Evolutionary conservation across 2,113 vertebrate genomes (phyloP).

Genomic region (Bungarus multicinctus): DNA sequence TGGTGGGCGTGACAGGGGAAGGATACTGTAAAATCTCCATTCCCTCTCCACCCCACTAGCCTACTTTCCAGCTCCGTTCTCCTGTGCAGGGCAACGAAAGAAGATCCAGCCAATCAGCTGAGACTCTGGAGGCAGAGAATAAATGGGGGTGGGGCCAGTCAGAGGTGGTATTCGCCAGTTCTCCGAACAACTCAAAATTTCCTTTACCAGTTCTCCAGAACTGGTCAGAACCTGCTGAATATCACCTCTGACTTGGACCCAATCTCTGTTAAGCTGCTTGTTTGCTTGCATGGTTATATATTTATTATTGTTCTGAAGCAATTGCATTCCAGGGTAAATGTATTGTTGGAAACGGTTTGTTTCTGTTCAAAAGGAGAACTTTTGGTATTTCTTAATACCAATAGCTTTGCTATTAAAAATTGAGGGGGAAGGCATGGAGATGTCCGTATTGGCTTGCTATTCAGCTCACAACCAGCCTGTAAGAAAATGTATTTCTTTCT

Average conservation of each 20-base stretch:
- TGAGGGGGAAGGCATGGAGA: background rate
- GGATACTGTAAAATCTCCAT: no score
- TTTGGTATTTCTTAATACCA: conserved; percentile 42
- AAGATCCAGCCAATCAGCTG: no score
- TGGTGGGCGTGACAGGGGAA: no score
- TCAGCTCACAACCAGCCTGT: conserved; percentile 28
- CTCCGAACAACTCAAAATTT: no score
- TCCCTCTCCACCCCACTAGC: no score
- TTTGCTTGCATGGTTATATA: background rate
- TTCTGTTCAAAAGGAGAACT: conserved; percentile 34
- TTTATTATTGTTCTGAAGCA: conserved; percentile 40
- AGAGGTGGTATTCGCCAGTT: no score
- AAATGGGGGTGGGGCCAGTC: no score
- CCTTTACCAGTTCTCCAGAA: no score
- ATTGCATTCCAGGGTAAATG: conserved; percentile 21
- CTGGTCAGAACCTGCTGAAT: no score
- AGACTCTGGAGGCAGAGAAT: no score
- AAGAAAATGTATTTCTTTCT: background rate
- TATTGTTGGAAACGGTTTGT: conserved; percentile 35
- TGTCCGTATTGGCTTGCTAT: conserved; percentile 17
- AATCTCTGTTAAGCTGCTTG: background rate
- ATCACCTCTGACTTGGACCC: background rate
- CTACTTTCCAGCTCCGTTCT: no score
- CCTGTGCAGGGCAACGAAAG: no score
- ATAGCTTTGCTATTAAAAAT: conserved; percentile 32